Base-by-base conservation (phyloP, 2,113 vertebrate species). In the Nyctereutes procyonoides region DNA sequence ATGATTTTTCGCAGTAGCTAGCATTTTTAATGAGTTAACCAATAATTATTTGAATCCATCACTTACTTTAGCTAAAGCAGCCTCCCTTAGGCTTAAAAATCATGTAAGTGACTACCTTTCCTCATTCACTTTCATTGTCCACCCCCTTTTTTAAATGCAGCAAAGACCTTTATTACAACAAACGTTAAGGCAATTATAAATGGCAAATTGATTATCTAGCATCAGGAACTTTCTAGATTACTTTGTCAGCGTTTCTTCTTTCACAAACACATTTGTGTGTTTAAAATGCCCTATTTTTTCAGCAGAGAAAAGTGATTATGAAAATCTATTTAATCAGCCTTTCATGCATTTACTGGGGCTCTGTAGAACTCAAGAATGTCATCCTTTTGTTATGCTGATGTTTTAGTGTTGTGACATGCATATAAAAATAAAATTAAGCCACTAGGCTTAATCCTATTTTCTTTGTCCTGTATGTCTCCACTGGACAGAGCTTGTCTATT, bases 401-500 rank as follows among this genome's bases (percentile, higher is more conserved):
- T 16, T n/a, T 38, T 30, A 16, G 9, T 94, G 1, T 71, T 93
- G 9, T 90, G 85, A 93, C 80, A 84, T 79, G 84, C 88, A 95
- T 96, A 80, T 74, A 84, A 94, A 97, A 80, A 53, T 93, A 79
- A 96, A 90, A 85, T 88, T 97, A 95, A 96, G 16, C n/a, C 62
- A 81, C 8, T 60, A 65, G 15, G 32, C 20, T 83, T 93, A 94
- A 92, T 81, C 38, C 35, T 4, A 43, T 96, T 84, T 95, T 65
- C 55, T 88, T 90, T 86, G 76, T 88, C 56, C 87, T 94, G 11
- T 55, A 15, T 62, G 51, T 90, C 73, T 97, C 74, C 51, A 90
- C 6, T 17, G 43, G 38, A 48, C 24, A 84, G 32, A 95, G 81
- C 22, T 85, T 96, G 5, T 89, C 73, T 60, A 90, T 83, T 80